Base-by-base conservation (phyloP, 1,140 invertebrate genomes). In the Lepidurus packardi region DNA sequence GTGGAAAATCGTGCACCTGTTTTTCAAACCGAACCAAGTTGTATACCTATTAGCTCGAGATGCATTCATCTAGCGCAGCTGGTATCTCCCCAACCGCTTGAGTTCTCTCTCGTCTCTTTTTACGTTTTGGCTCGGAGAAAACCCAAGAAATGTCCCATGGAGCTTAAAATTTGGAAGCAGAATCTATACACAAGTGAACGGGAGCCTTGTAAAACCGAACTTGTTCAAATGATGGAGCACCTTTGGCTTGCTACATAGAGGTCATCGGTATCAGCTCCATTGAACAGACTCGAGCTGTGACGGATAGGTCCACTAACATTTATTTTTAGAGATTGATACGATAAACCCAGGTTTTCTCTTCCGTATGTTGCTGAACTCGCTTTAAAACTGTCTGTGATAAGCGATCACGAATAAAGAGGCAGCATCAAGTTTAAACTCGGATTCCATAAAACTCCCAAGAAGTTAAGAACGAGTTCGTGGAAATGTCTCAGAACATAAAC, bases 171-270 rank as follows among this genome's bases (percentile, higher is more conserved):
- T 65, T 65, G 8, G 53, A 21, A 65, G 21, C 16, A 65, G 53
- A 65, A 13, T 65, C 16, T 65, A n/a, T 1, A 65, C 53, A 65
- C 53, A 13, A 65, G 53, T 65, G 53, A 21, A 9, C 53, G 1
- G 53, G 53, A 65, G 53, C 8, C 21, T 65, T 13, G 53, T 65
- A 65, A 65, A 65, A 16, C 13, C 21, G 53, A 65, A 65, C 21
- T 65, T 13, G 53, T 21, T 65, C 53, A 10, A 13, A 21, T 65
- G 53, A 65, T 65, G 8, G 8, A 65, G 53, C 3, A 65, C 53
- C 53, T 65, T 65, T 65, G 53, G n/a, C 53, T 47, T 47, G 45
- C 10, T 65, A 65, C 21, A 65, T 65, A 65, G 53, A 65, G 53
- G 53, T 65, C 53, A 65, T 65, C 53, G 16, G 53, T 65, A 11